Conservation (phyloP, 2,888 invertebrate species). For the Saturnia japonica region DNA sequence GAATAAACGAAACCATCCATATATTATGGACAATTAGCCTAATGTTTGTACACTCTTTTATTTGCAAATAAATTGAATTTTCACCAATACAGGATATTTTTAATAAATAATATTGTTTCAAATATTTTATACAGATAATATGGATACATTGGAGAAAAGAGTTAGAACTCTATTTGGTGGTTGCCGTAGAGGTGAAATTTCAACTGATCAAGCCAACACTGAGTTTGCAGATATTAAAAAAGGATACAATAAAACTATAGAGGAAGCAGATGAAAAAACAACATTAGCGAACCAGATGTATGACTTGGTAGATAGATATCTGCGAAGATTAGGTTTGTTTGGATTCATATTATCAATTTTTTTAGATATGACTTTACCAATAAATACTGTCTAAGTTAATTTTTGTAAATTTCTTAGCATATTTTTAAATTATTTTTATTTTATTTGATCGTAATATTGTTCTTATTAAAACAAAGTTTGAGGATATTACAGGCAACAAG, state of each 20-base stretch:
- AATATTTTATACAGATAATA: conserved; percentile 85
- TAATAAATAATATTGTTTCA: neutral
- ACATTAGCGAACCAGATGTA: conserved; percentile 96
- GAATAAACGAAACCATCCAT: too few species aligned
- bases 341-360: neutral
- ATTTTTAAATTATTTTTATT: neutral
- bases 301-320: conserved; percentile 96
- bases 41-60: too few species aligned
- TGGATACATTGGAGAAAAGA: conserved; percentile 95
- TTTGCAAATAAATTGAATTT: neutral
- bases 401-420: too few species aligned
- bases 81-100: neutral
- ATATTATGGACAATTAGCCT: too few species aligned
- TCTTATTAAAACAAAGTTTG: neutral
- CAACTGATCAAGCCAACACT: conserved; percentile 87
- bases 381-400: too few species aligned
- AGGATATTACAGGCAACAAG: neutral
- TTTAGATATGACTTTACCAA: neutral
- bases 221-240: conserved; percentile 92
- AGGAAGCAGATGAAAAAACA: conserved; percentile 98
- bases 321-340: conserved; percentile 89
- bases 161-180: conserved; percentile 93
- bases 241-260: conserved; percentile 95
- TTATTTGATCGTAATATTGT: neutral
- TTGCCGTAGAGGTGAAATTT: conserved; percentile 88